Conservation (phyloP, 2,797 vertebrate genomes). For the Cercopithecus neglectus region DNA sequence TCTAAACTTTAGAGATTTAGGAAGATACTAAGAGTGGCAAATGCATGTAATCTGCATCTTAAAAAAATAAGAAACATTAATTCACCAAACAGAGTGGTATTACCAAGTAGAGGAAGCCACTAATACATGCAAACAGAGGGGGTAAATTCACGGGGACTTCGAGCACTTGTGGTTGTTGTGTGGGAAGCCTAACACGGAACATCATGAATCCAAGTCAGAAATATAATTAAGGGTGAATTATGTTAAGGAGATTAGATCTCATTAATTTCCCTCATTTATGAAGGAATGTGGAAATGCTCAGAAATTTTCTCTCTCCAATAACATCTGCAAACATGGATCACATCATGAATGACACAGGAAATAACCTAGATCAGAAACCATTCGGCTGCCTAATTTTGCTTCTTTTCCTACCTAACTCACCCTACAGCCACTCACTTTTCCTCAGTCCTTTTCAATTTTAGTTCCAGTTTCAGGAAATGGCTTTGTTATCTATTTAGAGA, state of each 20-base stretch:
- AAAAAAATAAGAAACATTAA: background rate
- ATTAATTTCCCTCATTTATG: background rate
- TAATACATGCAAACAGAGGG: accelerated
- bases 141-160: accelerated
- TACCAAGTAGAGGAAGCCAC: background rate
- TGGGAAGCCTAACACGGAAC: background rate
- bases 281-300: background rate
- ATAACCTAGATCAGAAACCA: background rate
- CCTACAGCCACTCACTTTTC: background rate
- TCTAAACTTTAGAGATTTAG: background rate
- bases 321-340: background rate
- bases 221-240: background rate
- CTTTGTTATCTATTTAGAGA: background rate
- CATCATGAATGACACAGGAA: background rate
- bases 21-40: background rate
- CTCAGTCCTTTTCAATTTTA: background rate
- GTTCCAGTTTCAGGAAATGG: background rate
- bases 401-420: background rate
- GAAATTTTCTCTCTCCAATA: background rate
- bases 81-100: background rate
- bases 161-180: accelerated
- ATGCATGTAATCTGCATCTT: background rate
- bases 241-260: background rate
- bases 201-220: background rate
- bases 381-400: background rate